Evolutionary conservation across 1,140 invertebrate genomes (phyloP).

Genomic region (Polypedilum pembai): DNA sequence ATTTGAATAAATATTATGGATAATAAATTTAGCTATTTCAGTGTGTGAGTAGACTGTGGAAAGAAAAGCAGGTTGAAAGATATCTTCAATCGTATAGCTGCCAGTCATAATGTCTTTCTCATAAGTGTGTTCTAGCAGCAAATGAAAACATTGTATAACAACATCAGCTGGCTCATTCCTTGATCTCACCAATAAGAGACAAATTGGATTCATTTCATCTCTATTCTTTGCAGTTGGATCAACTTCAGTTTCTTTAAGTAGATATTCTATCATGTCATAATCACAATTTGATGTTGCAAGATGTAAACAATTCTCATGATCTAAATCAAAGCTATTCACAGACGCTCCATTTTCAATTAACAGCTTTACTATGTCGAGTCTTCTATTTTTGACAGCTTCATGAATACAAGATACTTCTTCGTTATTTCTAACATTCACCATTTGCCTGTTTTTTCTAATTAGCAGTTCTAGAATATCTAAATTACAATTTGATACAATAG

Average conservation of each 20-base stretch:
- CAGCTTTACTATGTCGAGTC: not conserved
- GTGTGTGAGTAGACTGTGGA: not conserved
- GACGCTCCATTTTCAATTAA: constrained; percentile 6
- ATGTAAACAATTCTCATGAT: not conserved
- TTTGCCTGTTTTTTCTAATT: not conserved
- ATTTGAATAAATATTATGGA: constrained; percentile 4
- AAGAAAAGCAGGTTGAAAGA: constrained; percentile 6
- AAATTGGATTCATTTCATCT: constrained; percentile 15
- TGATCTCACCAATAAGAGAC: not conserved
- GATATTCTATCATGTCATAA: constrained; percentile 15
- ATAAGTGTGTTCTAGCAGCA: not conserved
- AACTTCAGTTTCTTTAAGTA: not conserved
- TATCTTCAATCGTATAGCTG: not conserved
- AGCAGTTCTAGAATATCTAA: not conserved
- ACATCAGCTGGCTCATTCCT: not conserved
- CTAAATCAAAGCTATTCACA: not conserved
- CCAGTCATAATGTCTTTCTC: not conserved
- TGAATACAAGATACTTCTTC: not conserved
- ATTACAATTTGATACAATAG: not conserved
- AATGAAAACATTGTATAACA: not conserved
- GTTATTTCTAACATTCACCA: not conserved
- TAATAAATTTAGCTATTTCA: not conserved
- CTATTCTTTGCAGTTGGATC: not conserved
- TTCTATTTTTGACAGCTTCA: constrained; percentile 20
- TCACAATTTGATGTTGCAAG: not conserved